These are phyloP conservation scores for Chrysolina haemoptera DNA, from an alignment of 2,888 invertebrate species.

Conservation along the genomic window DNA sequence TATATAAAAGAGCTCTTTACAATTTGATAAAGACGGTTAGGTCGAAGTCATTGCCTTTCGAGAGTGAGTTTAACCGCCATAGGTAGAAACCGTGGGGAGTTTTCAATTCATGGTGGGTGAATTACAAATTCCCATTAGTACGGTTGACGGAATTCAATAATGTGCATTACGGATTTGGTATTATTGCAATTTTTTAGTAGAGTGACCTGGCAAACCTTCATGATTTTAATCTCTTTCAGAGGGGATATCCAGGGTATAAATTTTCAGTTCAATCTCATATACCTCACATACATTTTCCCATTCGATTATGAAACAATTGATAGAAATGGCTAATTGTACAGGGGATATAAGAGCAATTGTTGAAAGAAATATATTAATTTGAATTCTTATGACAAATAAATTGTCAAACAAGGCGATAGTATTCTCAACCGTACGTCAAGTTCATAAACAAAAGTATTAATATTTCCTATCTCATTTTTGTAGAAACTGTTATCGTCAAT, in stretches of 20 bases:
- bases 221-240: conserved; percentile 10
- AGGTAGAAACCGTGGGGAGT: conserved; percentile 56
- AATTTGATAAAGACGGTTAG: conserved; percentile 68
- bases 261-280: background rate
- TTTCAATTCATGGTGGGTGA: conserved; percentile 63
- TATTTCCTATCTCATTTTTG: too few relatives aligned
- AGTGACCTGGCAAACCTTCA: background rate
- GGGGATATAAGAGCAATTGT: too few relatives aligned
- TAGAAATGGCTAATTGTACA: background rate
- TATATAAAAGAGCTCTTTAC: conserved; percentile 68
- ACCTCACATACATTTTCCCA: background rate
- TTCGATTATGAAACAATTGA: background rate
- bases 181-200: conserved; percentile 17
- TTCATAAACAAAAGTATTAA: too few relatives aligned
- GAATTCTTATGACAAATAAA: too few relatives aligned
- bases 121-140: conserved; percentile 64
- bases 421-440: too few relatives aligned
- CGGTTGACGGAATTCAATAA: conserved; percentile 54
- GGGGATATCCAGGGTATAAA: background rate
- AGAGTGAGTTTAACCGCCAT: conserved; percentile 60
- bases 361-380: too few relatives aligned
- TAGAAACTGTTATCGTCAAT: too few relatives aligned
- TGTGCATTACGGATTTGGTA: conserved; percentile 24
- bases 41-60: conserved; percentile 63
- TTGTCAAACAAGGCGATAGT: too few relatives aligned